A percentile compares a stretch with the other conserved stretches of the same genome.
Conservation (phyloP, 2,888 invertebrate species). For the Patella depressa region DNA sequence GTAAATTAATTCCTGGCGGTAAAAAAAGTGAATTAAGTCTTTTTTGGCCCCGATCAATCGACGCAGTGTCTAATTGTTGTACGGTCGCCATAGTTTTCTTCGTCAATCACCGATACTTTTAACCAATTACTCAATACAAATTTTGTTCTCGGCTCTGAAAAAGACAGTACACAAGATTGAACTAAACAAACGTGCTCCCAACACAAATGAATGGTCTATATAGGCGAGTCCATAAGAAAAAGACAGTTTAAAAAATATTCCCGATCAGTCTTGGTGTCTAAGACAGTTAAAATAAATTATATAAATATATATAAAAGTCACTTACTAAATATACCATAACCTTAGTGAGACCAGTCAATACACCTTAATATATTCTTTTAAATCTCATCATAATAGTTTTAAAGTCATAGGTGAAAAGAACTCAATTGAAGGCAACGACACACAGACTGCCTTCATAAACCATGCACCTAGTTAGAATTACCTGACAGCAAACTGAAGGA, state of each 20-base stretch:
- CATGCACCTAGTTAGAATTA: too few species aligned
- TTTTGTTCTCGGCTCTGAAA: conserved; percentile 6
- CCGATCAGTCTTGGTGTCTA: neutral
- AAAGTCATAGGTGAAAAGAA: too few species aligned
- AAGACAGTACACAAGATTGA: conserved; percentile 7
- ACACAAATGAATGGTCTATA: neutral
- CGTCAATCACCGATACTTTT: neutral
- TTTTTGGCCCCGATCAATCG: conserved; percentile 50
- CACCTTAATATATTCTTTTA: too few species aligned
- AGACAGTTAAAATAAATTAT: neutral
- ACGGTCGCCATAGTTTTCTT: conserved; percentile 28
- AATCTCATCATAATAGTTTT: too few species aligned
- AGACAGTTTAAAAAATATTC: neutral
- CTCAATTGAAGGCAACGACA: too few species aligned
- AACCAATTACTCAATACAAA: neutral
- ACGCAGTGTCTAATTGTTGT: conserved; percentile 26
- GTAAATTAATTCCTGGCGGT: conserved; percentile 44
- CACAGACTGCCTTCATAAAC: too few species aligned
- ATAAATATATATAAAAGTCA: neutral
- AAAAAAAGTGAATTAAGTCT: conserved; percentile 56
- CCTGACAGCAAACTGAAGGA: too few species aligned
- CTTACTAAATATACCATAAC: neutral
- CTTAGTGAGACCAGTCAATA: too few species aligned
- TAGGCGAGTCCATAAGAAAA: neutral
- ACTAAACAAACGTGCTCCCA: neutral